Base-by-base conservation (phyloP, 2,113 vertebrate genomes). In the Nicator chloris region DNA sequence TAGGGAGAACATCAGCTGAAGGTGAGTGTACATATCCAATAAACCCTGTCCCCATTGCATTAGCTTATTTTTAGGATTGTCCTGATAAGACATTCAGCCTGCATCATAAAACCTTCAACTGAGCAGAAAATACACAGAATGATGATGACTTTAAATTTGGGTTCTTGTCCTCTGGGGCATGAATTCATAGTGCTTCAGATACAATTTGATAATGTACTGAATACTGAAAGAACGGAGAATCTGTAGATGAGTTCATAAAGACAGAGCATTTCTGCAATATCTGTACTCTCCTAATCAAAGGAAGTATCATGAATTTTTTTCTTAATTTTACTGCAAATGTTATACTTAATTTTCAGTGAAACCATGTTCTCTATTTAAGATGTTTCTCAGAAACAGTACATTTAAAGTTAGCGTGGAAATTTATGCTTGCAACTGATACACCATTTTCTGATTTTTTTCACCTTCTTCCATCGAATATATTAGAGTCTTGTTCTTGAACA, bases 11-110 rank as follows among this genome's bases (percentile, higher is more conserved):
- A 92, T 87, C 72, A 66, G 9, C 92, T 96, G 94, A 92, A 95
- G 94, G 90, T 19, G 33, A 97, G 84, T 42, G 65, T 96, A 92
- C 91, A 57, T 60, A 91, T 54, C 91, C 96, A 94, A 94, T 97
- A 94, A 97, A 97, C 97, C 95, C 94, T 47, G 75, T 92, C 96
- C 94, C 89, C 84, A 16, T 89, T 95, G 89, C 79, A 81, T 95
- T 94, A 96, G 93, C 94, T 96, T 95, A 96, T 96, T 97, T 97
- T 97, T 96, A 94, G 95, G 86, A 50, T 92, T 97, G 84, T 97
- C 95, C 72, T 93, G 90, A 86, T 81, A 95, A 96, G 79, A 89
- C 57, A 59, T 87, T 93, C 88, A 85, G 88, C 65, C 93, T 86
- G 71, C 92, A 96, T 91, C 87, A 91, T 72, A 93, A 96, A 97